These are phyloP conservation scores for Atlantisia rogersi DNA, from an alignment of 2,113 vertebrate species.

Conservation along the genomic window DNA sequence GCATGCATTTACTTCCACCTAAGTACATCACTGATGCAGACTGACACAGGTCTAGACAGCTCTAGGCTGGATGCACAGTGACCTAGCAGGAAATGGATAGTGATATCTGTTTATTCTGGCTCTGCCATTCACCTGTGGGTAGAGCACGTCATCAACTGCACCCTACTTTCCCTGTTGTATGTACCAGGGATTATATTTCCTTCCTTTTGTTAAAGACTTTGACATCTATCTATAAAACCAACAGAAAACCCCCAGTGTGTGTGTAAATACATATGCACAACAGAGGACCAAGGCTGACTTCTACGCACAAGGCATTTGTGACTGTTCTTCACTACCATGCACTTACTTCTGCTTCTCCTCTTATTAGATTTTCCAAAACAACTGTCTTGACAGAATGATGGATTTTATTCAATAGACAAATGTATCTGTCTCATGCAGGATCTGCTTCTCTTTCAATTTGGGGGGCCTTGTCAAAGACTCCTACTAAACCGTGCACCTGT, in stretches of 20 bases:
- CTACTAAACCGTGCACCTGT: not conserved
- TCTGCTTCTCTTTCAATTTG: not conserved
- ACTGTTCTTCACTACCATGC: not conserved
- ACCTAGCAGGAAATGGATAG: not conserved
- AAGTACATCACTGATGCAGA: not conserved
- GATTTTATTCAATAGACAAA: not conserved
- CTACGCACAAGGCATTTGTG: not conserved
- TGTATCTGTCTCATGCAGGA: not conserved
- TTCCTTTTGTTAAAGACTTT: not conserved
- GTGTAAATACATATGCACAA: not conserved
- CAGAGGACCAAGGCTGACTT: not conserved
- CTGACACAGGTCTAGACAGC: not conserved
- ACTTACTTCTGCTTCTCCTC: not conserved
- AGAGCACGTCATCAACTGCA: not conserved
- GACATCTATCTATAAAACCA: not conserved
- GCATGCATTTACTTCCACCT: not conserved
- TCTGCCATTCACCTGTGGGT: not conserved
- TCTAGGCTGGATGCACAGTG: not conserved
- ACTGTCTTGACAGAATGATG: not conserved
- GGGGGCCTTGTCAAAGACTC: not conserved
- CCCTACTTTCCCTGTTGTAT: not conserved
- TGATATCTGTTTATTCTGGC: not conserved
- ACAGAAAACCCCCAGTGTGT: not conserved
- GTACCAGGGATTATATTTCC: not conserved
- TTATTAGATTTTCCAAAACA: not conserved